These are phyloP conservation scores for Pterostichus niger DNA, from an alignment of 2,888 invertebrate species.

Conservation along the genomic window DNA sequence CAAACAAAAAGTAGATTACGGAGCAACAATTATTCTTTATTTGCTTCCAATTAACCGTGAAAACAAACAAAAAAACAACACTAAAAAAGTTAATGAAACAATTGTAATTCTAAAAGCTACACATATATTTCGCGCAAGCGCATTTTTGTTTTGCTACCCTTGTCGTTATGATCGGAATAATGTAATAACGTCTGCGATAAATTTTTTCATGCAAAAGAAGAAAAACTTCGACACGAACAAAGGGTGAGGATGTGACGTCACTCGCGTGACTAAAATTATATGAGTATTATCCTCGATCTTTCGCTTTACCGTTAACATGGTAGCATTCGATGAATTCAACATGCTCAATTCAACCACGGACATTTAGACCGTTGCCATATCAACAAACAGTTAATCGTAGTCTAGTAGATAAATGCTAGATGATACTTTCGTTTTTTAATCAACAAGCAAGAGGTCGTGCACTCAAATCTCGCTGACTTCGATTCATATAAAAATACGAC, in stretches of 20 bases:
- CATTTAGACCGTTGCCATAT: not conserved
- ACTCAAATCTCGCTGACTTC: no score
- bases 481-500: no score
- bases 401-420: no score
- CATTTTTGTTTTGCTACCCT: not conserved
- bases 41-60: not conserved
- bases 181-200: constrained; percentile 14
- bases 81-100: not conserved
- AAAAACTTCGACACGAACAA: constrained; percentile 46
- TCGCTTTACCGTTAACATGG: not conserved
- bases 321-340: not conserved
- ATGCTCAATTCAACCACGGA: not conserved
- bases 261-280: constrained; percentile 54
- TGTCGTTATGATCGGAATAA: constrained; percentile 14
- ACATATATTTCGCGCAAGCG: not conserved
- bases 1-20: not conserved
- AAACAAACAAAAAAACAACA: not conserved
- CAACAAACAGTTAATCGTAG: no score
- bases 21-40: not conserved
- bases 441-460: no score
- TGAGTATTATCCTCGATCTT: not conserved
- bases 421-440: no score
- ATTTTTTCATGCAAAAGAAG: constrained; percentile 46
- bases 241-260: constrained; percentile 52
- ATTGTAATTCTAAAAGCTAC: not conserved